A percentile compares a stretch with the other conserved stretches of the same genome.
phyloP scores from a whole-genome alignment of 2,113 vertebrate genomes.

The Gyps fulvus region DNA sequence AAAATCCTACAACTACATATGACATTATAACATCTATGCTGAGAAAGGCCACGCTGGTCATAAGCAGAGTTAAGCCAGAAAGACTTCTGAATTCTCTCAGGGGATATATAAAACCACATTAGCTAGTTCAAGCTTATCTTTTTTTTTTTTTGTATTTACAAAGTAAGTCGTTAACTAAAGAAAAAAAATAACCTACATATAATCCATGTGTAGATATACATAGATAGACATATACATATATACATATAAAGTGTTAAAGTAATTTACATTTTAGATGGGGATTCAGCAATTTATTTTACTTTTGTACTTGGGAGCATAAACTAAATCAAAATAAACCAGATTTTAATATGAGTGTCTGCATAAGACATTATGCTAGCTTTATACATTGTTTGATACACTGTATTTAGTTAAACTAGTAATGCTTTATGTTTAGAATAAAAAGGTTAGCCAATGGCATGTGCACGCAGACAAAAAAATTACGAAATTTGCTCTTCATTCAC shows the following conservation, averaged over 20 bases:
- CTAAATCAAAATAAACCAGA: not conserved
- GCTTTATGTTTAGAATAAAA: not conserved
- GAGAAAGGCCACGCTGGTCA: not conserved
- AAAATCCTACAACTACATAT: not conserved
- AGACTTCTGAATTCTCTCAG: not conserved
- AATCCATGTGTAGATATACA: not conserved
- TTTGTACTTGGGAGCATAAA: not conserved
- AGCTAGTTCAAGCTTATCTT: not conserved
- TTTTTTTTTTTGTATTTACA: not conserved
- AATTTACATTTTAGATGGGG: not conserved
- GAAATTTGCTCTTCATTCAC: not conserved
- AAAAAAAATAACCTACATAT: not conserved
- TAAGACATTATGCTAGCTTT: not conserved
- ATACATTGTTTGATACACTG: not conserved
- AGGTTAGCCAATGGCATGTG: not conserved
- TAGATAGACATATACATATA: not conserved
- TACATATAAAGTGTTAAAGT: not conserved
- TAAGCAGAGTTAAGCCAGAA: not conserved
- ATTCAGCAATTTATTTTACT: not conserved
- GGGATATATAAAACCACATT: not conserved
- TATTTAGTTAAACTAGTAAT: not conserved
- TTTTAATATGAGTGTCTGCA: not conserved
- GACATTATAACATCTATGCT: not conserved
- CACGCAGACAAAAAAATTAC: not conserved
- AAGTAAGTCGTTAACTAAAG: not conserved